Evolutionary conservation across 2,888 invertebrate genomes (phyloP).

Genomic region (Lochmaea capreae): DNA sequence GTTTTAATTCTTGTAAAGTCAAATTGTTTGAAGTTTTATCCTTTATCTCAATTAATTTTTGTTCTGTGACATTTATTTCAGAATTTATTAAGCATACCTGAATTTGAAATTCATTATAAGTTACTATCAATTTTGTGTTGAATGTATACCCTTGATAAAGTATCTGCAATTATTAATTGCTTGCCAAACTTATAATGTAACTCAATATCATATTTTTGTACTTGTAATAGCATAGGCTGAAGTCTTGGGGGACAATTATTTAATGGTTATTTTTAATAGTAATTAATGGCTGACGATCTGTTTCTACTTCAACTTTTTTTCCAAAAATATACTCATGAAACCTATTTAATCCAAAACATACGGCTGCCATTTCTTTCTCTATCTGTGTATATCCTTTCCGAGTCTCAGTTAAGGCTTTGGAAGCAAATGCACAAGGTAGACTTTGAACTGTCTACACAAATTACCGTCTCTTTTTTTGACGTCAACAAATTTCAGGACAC

Average conservation of each 20-base stretch:
- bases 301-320: constrained; percentile 33
- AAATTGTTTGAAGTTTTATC: constrained; percentile 38
- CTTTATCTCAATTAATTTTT: constrained; percentile 32
- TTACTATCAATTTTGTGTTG: constrained; percentile 31
- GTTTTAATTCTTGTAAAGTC: constrained; percentile 18
- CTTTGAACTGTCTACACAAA: constrained; percentile 44
- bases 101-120: constrained; percentile 16
- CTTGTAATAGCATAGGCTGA: constrained; percentile 34
- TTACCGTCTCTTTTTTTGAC: constrained; percentile 30
- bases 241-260: constrained; percentile 33
- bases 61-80: constrained; percentile 34
- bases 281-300: constrained; percentile 41
- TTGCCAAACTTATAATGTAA: constrained; percentile 37
- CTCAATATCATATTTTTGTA: constrained; percentile 38
- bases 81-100: constrained; percentile 38
- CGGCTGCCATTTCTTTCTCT: constrained; percentile 38
- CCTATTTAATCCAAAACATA: constrained; percentile 13
- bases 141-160: constrained; percentile 37
- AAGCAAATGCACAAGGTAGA: constrained; percentile 15
- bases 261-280: constrained; percentile 35
- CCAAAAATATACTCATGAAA: constrained; percentile 17
- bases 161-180: constrained; percentile 40
- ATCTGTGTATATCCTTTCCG: constrained; percentile 37
- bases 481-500: constrained; percentile 37
- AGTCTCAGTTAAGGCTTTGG: constrained; percentile 26